Evolutionary conservation across 2,113 vertebrate species (phyloP).

Genomic region (Dendrocopos noguchii): DNA sequence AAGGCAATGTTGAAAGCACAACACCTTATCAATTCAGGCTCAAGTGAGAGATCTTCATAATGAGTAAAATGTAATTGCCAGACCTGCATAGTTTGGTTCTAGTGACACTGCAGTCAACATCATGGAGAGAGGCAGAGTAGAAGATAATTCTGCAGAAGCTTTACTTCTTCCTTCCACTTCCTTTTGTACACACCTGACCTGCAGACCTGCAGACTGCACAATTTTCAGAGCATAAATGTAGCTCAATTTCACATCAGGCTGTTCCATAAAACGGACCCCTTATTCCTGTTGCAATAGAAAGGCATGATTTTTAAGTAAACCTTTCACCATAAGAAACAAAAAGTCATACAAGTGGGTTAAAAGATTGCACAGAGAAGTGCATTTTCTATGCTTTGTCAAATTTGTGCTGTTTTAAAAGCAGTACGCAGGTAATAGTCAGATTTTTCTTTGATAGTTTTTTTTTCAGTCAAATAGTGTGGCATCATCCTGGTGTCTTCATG

Average conservation of each 20-base stretch:
- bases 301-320: background rate
- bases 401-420: background rate
- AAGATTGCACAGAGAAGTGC: background rate
- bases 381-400: background rate
- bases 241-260: background rate
- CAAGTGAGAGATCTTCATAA: background rate
- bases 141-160: background rate
- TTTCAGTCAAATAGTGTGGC: background rate
- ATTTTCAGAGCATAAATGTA: background rate
- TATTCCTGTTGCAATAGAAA: background rate
- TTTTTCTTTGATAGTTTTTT: background rate
- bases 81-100: background rate
- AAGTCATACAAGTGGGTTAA: fast-evolving
- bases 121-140: background rate
- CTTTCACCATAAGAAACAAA: background rate
- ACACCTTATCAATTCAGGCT: background rate
- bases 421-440: background rate
- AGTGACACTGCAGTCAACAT: fast-evolving
- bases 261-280: background rate
- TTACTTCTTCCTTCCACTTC: background rate
- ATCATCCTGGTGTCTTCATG: background rate
- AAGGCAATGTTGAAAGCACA: background rate
- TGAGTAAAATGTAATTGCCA: background rate
- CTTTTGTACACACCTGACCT: background rate
- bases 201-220: background rate